Percentiles rank a stretch among this genome's conserved stretches.
These are phyloP conservation scores for Sebastes reedi DNA, from an alignment of 2,797 vertebrate species.

Conservation along the genomic window DNA sequence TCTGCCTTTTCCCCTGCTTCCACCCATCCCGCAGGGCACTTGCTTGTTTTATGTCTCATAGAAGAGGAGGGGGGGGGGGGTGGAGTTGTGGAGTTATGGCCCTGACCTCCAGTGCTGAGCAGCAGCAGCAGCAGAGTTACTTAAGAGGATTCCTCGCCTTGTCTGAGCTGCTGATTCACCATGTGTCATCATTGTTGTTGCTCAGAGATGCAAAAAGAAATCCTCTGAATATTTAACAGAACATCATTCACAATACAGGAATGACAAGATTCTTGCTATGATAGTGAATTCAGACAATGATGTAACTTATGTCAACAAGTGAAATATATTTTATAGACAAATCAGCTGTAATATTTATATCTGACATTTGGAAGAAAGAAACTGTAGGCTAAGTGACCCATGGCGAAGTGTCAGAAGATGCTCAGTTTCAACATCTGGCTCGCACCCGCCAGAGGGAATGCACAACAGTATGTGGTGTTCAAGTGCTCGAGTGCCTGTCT, in stretches of 20 bases:
- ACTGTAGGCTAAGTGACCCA: not conserved
- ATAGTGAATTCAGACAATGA: not conserved
- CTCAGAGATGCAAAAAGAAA: slow-evolving; percentile 41
- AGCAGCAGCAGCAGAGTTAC: slow-evolving; percentile 55
- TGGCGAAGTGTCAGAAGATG: slow-evolving; percentile 5
- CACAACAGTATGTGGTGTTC: slow-evolving; percentile 6
- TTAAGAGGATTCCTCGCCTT: slow-evolving; percentile 72
- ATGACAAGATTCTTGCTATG: slow-evolving; percentile 17
- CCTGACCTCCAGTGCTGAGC: slow-evolving; percentile 53
- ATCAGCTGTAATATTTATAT: not conserved
- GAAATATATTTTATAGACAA: not conserved
- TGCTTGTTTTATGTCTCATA: slow-evolving; percentile 48
- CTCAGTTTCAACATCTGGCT: slow-evolving; percentile 39
- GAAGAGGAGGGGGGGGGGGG: not conserved
- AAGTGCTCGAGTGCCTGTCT: slow-evolving; percentile 49
- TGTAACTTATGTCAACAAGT: not conserved
- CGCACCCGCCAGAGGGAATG: not conserved
- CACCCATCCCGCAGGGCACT: slow-evolving; percentile 57
- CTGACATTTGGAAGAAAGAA: not conserved
- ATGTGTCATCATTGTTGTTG: slow-evolving; percentile 67
- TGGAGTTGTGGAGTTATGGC: not conserved
- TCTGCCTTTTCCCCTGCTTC: slow-evolving; percentile 35
- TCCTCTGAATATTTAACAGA: not conserved
- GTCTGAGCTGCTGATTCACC: slow-evolving; percentile 76
- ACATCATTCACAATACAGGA: slow-evolving; percentile 14